These are phyloP conservation scores for Sciaenops ocellatus DNA, from an alignment of 2,797 vertebrate genomes.

Conservation along the genomic window DNA sequence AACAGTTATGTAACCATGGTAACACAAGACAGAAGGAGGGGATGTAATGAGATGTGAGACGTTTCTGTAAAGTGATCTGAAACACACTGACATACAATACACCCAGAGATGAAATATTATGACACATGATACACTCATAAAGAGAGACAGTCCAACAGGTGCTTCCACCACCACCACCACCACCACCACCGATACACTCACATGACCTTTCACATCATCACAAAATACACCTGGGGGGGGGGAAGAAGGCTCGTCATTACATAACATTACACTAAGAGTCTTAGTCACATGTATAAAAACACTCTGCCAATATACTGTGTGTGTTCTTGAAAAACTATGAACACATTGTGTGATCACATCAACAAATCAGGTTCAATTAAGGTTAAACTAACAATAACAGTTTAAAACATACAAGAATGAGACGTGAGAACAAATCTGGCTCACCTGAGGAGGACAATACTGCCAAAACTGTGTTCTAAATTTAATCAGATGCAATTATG, in stretches of 20 bases:
- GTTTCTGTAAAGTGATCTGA: slow-evolving; percentile 27
- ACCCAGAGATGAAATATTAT: slow-evolving; percentile 36
- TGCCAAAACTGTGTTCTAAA: too few relatives aligned
- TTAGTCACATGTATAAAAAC: neutral
- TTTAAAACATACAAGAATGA: too few relatives aligned
- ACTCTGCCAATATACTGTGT: too few relatives aligned
- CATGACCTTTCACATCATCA: slow-evolving; percentile 16
- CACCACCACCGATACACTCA: slow-evolving; percentile 7
- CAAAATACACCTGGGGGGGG: slow-evolving; percentile 8
- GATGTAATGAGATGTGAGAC: neutral
- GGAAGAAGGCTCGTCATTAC: slow-evolving; percentile 15
- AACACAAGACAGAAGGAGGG: slow-evolving; percentile 26
- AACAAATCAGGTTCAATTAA: too few relatives aligned
- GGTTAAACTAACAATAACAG: neutral
- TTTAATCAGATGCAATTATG: too few relatives aligned
- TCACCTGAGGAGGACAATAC: too few relatives aligned
- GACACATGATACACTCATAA: slow-evolving; percentile 31
- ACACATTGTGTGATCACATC: too few relatives aligned
- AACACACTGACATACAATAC: slow-evolving; percentile 22
- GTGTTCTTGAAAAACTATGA: too few relatives aligned
- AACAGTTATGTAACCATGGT: slow-evolving; percentile 34
- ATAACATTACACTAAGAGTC: neutral
- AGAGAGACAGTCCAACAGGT: slow-evolving; percentile 14
- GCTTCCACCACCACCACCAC: neutral
- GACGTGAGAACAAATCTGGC: too few relatives aligned